Evolutionary conservation across 2,113 vertebrate genomes (phyloP).

Genomic region (Etheostoma spectabile): DNA sequence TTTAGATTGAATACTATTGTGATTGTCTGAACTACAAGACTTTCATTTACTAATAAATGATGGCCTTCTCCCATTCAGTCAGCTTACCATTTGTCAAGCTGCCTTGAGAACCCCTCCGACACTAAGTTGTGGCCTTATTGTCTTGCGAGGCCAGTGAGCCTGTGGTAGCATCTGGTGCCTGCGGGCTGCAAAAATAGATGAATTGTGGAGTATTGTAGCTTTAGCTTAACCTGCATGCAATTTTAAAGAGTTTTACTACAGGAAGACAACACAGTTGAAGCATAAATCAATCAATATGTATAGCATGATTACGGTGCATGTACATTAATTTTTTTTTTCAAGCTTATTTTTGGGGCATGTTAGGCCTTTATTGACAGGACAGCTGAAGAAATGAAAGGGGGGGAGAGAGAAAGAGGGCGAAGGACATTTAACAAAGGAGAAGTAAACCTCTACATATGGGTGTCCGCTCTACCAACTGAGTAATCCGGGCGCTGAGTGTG

Average conservation of each 20-base stretch:
- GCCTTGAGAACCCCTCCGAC: not conserved
- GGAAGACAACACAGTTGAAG: not conserved
- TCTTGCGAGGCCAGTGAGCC: constrained; percentile 37
- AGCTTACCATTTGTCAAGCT: not conserved
- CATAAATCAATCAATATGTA: not conserved
- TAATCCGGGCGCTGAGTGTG: no score
- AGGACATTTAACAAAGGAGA: no score
- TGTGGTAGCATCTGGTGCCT: constrained; percentile 34
- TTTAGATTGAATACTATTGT: not conserved
- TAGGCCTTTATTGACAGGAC: no score
- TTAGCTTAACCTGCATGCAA: not conserved
- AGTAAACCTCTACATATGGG: no score
- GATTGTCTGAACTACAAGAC: not conserved
- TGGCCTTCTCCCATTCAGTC: not conserved
- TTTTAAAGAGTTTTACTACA: not conserved
- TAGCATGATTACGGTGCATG: not conserved
- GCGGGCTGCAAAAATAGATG: not conserved
- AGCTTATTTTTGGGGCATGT: no score
- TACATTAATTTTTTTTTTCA: no score
- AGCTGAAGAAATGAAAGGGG: no score
- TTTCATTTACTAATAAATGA: not conserved
- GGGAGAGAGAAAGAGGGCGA: no score
- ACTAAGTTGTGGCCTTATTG: constrained; percentile 4
- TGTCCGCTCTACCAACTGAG: no score
- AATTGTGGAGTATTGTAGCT: not conserved